Base-by-base conservation (phyloP, 2,888 invertebrate genomes). In the Strigamia maritima region DNA sequence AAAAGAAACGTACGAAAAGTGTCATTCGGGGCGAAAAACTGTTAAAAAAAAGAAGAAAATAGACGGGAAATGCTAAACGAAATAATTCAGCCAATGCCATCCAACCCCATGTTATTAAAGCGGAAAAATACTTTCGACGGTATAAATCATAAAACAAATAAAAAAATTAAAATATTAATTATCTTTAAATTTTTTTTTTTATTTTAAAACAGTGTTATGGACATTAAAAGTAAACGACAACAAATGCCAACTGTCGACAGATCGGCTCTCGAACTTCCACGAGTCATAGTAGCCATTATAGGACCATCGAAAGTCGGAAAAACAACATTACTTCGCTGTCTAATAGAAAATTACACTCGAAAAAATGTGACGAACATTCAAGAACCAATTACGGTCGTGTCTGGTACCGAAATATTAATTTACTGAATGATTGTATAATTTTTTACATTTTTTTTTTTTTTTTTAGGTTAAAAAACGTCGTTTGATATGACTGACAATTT, bases 291-390 rank as follows among this genome's bases (percentile, higher is more conserved):
- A 8, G 98, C 95, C 0, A 90, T 99, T 7, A 98, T 98, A 0
- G 99, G 99, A 0, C 99, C 99, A 0, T 96, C 98, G 0, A 97
- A 89, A 94, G 98, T 81, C 22, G 98, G 98, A 0, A 98, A 98
- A 88, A 93, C 94, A 0, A 94, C 97, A 1, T 88, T 99, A 3
- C 92, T 99, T 81, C 92, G 93, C 84, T 94, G 95, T 85, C 87
- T 99, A 0, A 93, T 99, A 14, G 96, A 93, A 86, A 93, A 93
- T 84, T 99, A 94, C 84, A 94, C 96, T 0, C 84, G 85, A 79
- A 81, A 82, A 76, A 94, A 94, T 81, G 89, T 99, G 38, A 92
- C 92, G 0, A 92, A 92, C 81, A 92, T 98, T 16, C 91, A 93
- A 83, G 99, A 99, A 0, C 99, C 99, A 0, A 94, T 99, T 7